Evolutionary conservation across 2,888 invertebrate species (phyloP), one percentile per base, ranked within the genome.

Genomic region (Phengaris arion): DNA sequence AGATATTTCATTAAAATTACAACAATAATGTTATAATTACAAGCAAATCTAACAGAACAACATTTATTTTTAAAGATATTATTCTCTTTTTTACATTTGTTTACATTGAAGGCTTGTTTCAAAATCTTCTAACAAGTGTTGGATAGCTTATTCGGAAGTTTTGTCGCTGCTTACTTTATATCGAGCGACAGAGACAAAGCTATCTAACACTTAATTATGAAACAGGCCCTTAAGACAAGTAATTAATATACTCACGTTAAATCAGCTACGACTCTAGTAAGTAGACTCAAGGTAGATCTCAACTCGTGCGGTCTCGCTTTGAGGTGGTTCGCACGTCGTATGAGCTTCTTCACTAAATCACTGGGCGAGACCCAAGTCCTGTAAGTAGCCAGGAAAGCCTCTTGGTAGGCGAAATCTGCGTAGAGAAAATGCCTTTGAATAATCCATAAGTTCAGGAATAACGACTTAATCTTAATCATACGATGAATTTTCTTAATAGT

Each of bases 311-410:
- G 86, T 94, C 96, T 86, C 82, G 89, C 78, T 9, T 88, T 84
- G 83, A 94, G 87, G 96, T 96, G 93, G 95, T 97, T 83, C 96
- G 95, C 92, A 80, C 93, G 88, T 85, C 96, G 95, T 85, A 98
- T 96, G 76, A 99, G 94, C 85, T 98, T 98, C 84, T 96, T 95
- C 81, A 99, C 96, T 81, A 99, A 94, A 81, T 97, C 97, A 84
- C 96, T 92, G 46, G 99, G 98, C 77, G 97, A 94, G 86, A 99
- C 96, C 94, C 99, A 99, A 78, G 99, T 99, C 82, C 99, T 95
- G 93, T 99, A 99, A 78, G 99, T 99, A 75, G 99, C 98, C 82
- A 99, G 95, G 93, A 99, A 99, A 79, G 99, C 99, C 94, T 99
- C 99, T 94, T 98, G 98, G 93, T 98, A 98, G 89, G 97, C 95